Base-by-base conservation (phyloP, 1,140 invertebrate species). In the Pemphigus obesinymphae region DNA sequence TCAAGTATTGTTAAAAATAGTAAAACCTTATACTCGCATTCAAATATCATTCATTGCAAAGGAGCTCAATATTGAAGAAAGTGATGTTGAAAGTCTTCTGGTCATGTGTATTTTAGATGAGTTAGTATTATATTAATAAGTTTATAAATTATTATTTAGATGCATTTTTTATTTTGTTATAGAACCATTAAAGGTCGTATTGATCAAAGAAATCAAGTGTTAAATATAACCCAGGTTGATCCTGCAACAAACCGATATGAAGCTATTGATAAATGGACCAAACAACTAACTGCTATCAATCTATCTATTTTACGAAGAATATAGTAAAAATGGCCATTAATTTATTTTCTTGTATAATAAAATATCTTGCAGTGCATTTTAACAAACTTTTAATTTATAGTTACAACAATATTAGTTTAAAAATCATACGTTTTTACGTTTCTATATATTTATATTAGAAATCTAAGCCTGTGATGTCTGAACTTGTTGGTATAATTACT, bases 71-170 rank as follows among this genome's bases (percentile, higher is more conserved):
- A 99, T 99, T 85, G 96, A 98, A 87, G 94, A 93, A 63, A 91
- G 91, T 82, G 98, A 99, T 89, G 97, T 99, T 37, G 97, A 99
- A 89, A 97, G 94, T 88, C 89, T 99, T 37, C 88, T 99, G 75
- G 97, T 99, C n/a, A 98, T 97, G 37, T 99, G 97, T 88, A 99
- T 99, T 87, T 90, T 99, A 84, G 98, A 99, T 88, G 95, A 93
- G 93, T 94, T 88, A 90, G 90, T 88, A 82, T 72, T 82, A 29
- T 17, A 78, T 55, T 73, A 17, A 10, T 50, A 29, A 31, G n/a
- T 43, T 40, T 55, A 26, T n/a, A 34, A 23, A 13, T 13, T 53
- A 11, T n/a, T 4, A 55, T 55, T 26, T 34, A 45, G 15, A 43
- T 43, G n/a, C n/a, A n/a, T n/a, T n/a, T n/a, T n/a, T 23, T 80